A percentile compares a stretch with the other conserved stretches of the same genome.
Conservation (phyloP, 1,140 invertebrate species). For the Lysiphlebus fabarum region DNA sequence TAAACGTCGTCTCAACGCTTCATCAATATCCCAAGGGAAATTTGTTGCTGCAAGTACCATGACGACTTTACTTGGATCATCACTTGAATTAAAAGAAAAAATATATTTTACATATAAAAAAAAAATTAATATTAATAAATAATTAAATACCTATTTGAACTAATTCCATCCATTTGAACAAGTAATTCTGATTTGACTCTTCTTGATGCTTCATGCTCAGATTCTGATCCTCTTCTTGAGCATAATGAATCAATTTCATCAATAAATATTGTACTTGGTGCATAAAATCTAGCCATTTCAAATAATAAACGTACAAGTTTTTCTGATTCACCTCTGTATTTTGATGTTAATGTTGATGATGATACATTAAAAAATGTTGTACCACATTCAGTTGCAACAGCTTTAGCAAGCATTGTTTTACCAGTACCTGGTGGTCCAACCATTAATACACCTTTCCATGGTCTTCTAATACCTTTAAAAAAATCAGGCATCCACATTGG, state of each 20-base stretch:
- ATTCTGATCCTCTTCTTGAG: conserved; percentile 91
- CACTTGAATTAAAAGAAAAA: conserved; percentile 36
- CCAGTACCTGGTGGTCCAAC: conserved; percentile 97
- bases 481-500: conserved; percentile 98
- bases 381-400: conserved; percentile 97
- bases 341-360: conserved; percentile 94
- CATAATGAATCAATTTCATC: conserved; percentile 99
- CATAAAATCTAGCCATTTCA: conserved; percentile 99
- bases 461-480: conserved; percentile 92
- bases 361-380: conserved; percentile 99
- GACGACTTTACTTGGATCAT: conserved; percentile 76
- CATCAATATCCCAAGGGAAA: conserved; percentile 99
- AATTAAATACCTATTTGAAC: conserved; percentile 62
- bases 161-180: conserved; percentile 98
- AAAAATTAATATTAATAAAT: not conserved
- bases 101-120: not conserved
- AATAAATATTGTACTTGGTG: conserved; percentile 98
- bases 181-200: conserved; percentile 97
- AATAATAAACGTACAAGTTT: conserved; percentile 96
- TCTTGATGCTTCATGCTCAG: conserved; percentile 96
- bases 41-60: conserved; percentile 99
- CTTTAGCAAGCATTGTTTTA: conserved; percentile 99
- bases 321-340: conserved; percentile 98
- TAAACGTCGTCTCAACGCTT: conserved; percentile 88
- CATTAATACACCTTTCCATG: conserved; percentile 95